Percentiles rank a stretch among this genome's conserved stretches.
These are phyloP conservation scores for Xanthostigma xanthostigma DNA, from an alignment of 2,888 invertebrate species.

Conservation along the genomic window DNA sequence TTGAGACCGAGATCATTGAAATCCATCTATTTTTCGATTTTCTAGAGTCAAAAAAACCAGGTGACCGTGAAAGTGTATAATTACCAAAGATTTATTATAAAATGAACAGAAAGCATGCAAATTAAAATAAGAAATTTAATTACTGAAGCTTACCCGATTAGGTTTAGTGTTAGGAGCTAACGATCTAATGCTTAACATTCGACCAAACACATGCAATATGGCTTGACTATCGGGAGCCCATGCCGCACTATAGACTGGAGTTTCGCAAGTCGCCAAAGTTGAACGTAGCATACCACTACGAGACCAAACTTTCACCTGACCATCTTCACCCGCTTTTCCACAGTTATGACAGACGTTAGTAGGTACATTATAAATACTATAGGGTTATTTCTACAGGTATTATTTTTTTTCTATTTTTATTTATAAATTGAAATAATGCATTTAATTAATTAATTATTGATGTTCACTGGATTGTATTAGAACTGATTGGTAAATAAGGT, in stretches of 20 bases:
- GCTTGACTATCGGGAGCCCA: conserved; percentile 65
- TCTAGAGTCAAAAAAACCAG: no score
- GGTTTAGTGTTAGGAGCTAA: conserved; percentile 60
- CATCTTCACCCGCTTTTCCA: conserved; percentile 82
- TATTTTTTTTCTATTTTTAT: no score
- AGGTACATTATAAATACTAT: no score
- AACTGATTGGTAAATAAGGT: not conserved
- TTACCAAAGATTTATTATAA: no score
- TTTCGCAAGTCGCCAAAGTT: conserved; percentile 64
- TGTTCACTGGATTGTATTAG: not conserved
- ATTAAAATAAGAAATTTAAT: no score
- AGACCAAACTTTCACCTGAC: conserved; percentile 93
- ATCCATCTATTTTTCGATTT: no score
- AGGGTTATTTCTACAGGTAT: no score
- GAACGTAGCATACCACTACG: conserved; percentile 87
- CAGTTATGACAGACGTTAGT: not conserved
- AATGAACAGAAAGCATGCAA: no score
- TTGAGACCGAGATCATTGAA: no score
- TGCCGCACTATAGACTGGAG: conserved; percentile 67
- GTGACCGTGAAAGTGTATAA: no score
- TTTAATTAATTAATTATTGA: no score
- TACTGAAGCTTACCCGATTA: conserved; percentile 36
- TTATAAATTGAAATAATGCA: no score
- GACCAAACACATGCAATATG: conserved; percentile 54
- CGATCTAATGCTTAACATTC: conserved; percentile 51